Conservation (phyloP, 2,797 vertebrate genomes). For the Schizothorax lantsangensis region DNA sequence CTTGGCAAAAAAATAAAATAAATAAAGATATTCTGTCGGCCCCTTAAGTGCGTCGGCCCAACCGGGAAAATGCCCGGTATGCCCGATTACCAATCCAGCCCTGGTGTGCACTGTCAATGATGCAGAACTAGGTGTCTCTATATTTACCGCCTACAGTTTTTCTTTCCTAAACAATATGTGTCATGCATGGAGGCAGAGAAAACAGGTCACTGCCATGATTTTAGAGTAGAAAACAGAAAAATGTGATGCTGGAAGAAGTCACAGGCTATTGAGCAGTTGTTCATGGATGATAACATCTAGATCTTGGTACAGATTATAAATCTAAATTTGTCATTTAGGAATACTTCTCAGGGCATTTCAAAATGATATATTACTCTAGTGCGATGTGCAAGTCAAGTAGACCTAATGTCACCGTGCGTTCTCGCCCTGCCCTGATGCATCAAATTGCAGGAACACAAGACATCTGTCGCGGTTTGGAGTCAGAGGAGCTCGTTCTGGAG, state of each 20-base stretch:
- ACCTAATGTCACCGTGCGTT: not conserved
- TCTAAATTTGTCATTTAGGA: not conserved
- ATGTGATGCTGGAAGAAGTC: not conserved
- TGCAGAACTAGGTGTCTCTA: not conserved
- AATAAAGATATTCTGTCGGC: too few species aligned
- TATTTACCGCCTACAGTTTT: not conserved
- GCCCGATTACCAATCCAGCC: too few species aligned
- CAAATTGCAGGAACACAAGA: not conserved
- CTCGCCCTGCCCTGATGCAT: not conserved
- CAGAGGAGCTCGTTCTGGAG: constrained; percentile 31
- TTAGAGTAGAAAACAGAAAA: not conserved
- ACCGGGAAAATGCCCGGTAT: too few species aligned
- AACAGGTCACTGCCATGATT: not conserved
- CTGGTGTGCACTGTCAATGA: not conserved
- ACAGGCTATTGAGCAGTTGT: not conserved
- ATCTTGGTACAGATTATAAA: not conserved
- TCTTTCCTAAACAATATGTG: constrained; percentile 1
- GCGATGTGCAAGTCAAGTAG: not conserved
- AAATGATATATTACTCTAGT: constrained; percentile 2
- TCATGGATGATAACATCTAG: not conserved
- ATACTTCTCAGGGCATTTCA: not conserved
- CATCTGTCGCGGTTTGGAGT: constrained; percentile 29
- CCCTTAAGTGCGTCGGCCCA: too few species aligned
- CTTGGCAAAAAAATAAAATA: too few species aligned
- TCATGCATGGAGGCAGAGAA: not conserved